Conservation (phyloP, 2,888 invertebrate species). For the Temnothorax ravouxi region DNA sequence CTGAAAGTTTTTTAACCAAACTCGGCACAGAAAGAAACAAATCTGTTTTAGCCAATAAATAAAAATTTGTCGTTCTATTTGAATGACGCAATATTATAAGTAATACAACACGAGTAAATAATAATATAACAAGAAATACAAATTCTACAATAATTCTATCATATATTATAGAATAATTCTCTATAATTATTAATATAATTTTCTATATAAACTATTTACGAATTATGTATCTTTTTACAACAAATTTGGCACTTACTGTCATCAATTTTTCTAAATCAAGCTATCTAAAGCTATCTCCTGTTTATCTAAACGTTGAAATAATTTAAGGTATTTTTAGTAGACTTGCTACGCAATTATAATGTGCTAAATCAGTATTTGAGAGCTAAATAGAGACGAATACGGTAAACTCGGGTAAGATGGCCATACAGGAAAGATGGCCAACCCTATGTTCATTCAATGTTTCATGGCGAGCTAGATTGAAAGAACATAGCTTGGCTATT, state of each 20-base stretch:
- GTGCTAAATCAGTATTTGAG: background rate
- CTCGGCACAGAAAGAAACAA: too few species aligned
- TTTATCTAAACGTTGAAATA: background rate
- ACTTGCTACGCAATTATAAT: background rate
- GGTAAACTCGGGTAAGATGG: too few species aligned
- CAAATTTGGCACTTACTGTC: background rate
- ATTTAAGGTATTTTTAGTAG: background rate
- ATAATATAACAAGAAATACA: background rate
- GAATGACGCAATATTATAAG: background rate
- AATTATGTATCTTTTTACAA: background rate
- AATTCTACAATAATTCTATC: background rate
- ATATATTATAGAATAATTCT: too few species aligned
- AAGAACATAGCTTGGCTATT: too few species aligned
- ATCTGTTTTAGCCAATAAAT: background rate
- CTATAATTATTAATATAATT: too few species aligned
- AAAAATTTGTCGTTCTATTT: background rate
- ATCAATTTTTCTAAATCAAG: slow-evolving; percentile 2
- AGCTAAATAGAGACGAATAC: background rate
- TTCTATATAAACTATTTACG: background rate
- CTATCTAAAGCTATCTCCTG: background rate
- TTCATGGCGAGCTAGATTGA: too few species aligned
- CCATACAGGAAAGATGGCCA: too few species aligned
- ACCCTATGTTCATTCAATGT: too few species aligned
- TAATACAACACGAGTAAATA: background rate
- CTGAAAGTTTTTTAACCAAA: background rate